Base-by-base conservation (phyloP, 2,797 vertebrate species). In the Anas georgica region DNA sequence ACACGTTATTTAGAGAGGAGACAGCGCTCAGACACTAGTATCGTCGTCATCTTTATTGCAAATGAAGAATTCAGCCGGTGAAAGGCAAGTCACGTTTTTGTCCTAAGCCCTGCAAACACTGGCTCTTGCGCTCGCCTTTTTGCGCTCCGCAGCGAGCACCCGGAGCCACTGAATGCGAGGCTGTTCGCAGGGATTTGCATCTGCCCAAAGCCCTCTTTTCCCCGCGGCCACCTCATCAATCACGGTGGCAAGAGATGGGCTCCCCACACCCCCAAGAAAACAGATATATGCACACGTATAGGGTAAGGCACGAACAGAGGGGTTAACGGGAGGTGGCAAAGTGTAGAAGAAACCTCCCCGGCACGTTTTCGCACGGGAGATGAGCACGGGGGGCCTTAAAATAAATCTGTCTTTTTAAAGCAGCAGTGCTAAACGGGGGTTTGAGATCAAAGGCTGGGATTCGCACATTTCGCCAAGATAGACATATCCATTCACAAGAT, bases 391-490 rank as follows among this genome's bases (percentile, higher is more conserved):
- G 39, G 39, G 17, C 83, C 93, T 97, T 94, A 96, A 97, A 96
- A 97, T 97, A 96, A 95, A 96, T 93, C 94, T 95, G 91, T 81
- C 92, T 93, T 92, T 93, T 90, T 91, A 93, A 91, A 94, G 92
- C 77, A 88, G 83, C 1, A 2, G 82, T 73, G 91, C 80, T 94
- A 93, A 96, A 92, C 60, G 77, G 85, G 92, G 77, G 90, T 79
- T 95, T 90, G 94, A 96, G 95, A 95, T 97, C 92, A 97, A 97
- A 95, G 91, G 81, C 92, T 90, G 77, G 90, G 83, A 90, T 94
- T 93, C 95, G 77, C 91, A 90, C 86, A 88, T 90, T 96, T 93
- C 95, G 87, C 95, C 91, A 93, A 95, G 94, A 90, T 12, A 97
- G 96, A 93, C 88, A 78, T 79, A 95, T 95, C 87, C 93, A 91